Conservation (phyloP, 2,888 invertebrate species). For the Augiades crinisus region DNA sequence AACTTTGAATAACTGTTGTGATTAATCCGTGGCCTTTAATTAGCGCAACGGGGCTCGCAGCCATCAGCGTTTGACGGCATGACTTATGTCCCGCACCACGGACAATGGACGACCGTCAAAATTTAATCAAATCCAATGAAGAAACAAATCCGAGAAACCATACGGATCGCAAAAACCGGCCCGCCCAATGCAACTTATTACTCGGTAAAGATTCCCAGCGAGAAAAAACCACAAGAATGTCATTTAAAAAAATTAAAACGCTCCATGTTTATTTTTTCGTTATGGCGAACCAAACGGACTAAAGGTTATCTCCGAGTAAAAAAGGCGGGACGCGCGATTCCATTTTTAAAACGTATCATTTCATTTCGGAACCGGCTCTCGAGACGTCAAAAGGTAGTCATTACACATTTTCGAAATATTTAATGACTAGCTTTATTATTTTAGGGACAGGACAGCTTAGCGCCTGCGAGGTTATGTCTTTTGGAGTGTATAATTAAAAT, state of each 20-base stretch:
- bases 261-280: conserved; percentile 69
- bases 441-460: conserved; percentile 62
- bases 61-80: conserved; percentile 64
- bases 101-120: conserved; percentile 56
- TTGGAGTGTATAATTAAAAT: conserved; percentile 18
- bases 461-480: conserved; percentile 46
- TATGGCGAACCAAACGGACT: conserved; percentile 75
- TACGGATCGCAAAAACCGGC: conserved; percentile 66
- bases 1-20: conserved; percentile 70
- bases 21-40: conserved; percentile 69
- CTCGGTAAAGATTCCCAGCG: conserved; percentile 68
- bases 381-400: conserved; percentile 80
- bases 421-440: conserved; percentile 41
- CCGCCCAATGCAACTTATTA: conserved; percentile 63
- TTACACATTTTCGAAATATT: conserved; percentile 69
- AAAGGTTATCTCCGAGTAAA: conserved; percentile 79
- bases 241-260: conserved; percentile 80
- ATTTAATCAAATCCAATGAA: conserved; percentile 54
- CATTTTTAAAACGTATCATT: conserved; percentile 82
- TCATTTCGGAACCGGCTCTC: conserved; percentile 80
- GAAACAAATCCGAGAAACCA: conserved; percentile 54
- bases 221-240: conserved; percentile 79
- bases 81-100: conserved; percentile 49
- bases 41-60: conserved; percentile 59
- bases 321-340: conserved; percentile 80